Base-by-base conservation (phyloP, 2,888 invertebrate species). In the Scelioninae gen. 1 region DNA sequence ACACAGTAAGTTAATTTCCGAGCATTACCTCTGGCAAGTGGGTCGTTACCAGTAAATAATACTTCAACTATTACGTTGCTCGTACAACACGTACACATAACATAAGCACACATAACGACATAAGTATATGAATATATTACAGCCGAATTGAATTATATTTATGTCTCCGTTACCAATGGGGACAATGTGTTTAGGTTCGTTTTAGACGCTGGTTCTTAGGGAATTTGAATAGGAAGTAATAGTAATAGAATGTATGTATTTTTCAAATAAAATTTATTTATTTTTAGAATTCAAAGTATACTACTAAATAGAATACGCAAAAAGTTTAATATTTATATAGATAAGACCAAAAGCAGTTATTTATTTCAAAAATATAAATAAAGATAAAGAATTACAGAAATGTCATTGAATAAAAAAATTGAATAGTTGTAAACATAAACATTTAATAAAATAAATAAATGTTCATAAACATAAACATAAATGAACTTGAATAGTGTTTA, bases 1-100 rank as follows among this genome's bases (percentile, higher is more conserved):
- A 69, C 66, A 55, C 53, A 60, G 68, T 69, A 76, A 84, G 82
- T 84, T 84, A 79, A 84, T 84, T 84, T 84, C 72, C 47, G 40
- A 79, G 60, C 75, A 82, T 75, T 75, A 82, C 45, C 49, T 66
- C 76, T 45, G 47, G 58, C 84, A 88, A 89, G 88, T 87, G 87
- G 87, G 86, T 87, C 88, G 88, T 90, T 90, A 88, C 87, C 88
- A 83, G 88, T 90, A 89, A 91, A 91, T 91, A 90, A 90, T 88
- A 89, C 87, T 87, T 85, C 82, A 88, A 88, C 87, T 88, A 88
- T 89, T 88, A 88, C 86, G 84, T 58, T 71, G 16, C 13, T 51
- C 82, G 75, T 87, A 85, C 77, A 85, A 84, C 83, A 82, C 85
- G 77, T 83, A 85, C 32, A 15, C 29, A 15, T 45, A 60, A 60